Conservation (phyloP, 2,113 vertebrate species). For the Microcebus griseorufus region DNA sequence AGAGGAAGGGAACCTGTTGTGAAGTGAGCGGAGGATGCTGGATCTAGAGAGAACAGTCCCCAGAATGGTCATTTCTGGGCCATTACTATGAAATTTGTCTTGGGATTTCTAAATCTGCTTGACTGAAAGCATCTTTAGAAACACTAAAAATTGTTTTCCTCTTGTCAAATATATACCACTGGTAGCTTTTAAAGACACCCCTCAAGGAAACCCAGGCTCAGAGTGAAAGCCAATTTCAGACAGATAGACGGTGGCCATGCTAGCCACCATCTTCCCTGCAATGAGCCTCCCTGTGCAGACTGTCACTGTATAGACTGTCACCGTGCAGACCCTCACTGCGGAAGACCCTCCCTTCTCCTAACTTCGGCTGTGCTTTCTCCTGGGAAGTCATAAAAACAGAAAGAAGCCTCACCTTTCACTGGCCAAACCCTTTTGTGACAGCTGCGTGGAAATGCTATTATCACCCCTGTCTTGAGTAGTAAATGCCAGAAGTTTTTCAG, state of each 20-base stretch:
- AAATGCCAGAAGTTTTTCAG: neutral
- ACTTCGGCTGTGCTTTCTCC: neutral
- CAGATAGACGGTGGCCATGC: neutral
- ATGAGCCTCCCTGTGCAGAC: too few species aligned
- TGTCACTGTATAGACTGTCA: too few species aligned
- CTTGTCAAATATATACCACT: neutral
- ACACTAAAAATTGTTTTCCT: neutral
- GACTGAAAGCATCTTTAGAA: neutral
- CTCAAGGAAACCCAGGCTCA: neutral
- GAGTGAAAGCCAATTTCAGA: neutral
- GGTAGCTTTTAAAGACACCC: neutral
- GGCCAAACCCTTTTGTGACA: neutral
- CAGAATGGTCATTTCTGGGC: neutral
- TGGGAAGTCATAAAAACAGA: neutral
- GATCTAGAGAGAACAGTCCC: neutral
- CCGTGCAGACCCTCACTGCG: fast-evolving
- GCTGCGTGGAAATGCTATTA: neutral
- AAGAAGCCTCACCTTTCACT: neutral
- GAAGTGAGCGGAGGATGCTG: neutral
- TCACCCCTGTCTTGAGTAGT: neutral
- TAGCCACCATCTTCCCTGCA: too few species aligned
- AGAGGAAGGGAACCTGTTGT: neutral
- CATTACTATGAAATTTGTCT: neutral
- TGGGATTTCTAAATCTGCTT: neutral
- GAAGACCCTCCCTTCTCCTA: neutral